Percentiles rank a stretch among this genome's conserved stretches.
These are phyloP conservation scores for Diaprepes abbreviatus DNA, from an alignment of 2,888 invertebrate genomes.

Conservation along the genomic window DNA sequence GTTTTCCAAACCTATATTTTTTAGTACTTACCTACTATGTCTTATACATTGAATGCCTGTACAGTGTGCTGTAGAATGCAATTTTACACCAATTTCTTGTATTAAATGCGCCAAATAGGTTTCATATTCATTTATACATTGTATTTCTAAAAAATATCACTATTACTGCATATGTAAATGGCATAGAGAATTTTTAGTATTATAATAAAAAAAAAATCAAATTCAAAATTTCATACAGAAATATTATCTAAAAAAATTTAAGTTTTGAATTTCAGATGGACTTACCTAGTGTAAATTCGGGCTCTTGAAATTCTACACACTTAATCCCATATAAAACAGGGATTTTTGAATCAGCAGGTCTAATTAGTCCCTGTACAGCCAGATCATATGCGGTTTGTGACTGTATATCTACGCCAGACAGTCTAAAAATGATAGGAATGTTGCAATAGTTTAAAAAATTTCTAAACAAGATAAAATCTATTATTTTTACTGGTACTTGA, in stretches of 20 bases:
- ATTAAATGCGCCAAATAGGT: constrained; percentile 82
- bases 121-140: constrained; percentile 88
- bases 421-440: no score
- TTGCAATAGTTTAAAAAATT: no score
- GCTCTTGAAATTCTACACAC: constrained; percentile 84
- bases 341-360: constrained; percentile 78
- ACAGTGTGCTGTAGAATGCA: constrained; percentile 86
- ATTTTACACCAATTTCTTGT: constrained; percentile 84
- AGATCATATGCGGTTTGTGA: constrained; percentile 93
- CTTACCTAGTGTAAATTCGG: constrained; percentile 87
- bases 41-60: constrained; percentile 84
- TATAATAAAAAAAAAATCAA: no score
- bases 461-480: no score
- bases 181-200: no score
- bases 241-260: no score
- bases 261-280: not conserved
- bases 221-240: no score
- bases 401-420: constrained; percentile 84
- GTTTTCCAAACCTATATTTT: no score
- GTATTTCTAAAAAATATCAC: constrained; percentile 76
- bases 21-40: constrained; percentile 71
- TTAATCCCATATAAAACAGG: constrained; percentile 90
- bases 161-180: no score
- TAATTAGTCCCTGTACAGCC: constrained; percentile 84
- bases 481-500: no score